phyloP scores from a whole-genome alignment of 2,797 vertebrate species.

The Euthynnus affinis region DNA sequence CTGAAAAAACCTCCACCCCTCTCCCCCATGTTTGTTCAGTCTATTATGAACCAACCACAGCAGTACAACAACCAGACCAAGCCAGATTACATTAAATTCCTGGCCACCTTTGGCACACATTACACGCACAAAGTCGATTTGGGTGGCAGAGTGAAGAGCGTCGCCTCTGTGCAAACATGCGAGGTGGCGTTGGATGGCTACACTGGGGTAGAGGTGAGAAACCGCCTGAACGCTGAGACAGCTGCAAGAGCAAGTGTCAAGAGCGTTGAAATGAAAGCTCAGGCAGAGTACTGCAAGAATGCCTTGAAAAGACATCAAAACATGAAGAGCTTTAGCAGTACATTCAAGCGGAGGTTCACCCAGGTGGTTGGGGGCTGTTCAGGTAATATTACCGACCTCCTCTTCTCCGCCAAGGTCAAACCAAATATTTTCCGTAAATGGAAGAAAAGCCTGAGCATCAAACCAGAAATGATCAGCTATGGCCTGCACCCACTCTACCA shows the following conservation, averaged over 20 bases:
- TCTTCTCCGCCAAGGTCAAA: too few relatives aligned
- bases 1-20: neutral
- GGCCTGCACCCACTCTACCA: too few relatives aligned
- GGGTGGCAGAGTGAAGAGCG: neutral
- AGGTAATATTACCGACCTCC: too few relatives aligned
- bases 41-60: slow-evolving; percentile 1
- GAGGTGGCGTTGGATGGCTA: neutral
- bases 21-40: neutral
- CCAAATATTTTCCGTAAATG: too few relatives aligned
- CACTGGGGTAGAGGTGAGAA: neutral
- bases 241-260: neutral
- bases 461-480: too few relatives aligned
- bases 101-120: neutral
- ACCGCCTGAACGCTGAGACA: neutral
- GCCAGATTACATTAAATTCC: slow-evolving; percentile 17
- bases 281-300: too few relatives aligned
- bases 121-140: neutral
- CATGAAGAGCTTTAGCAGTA: too few relatives aligned
- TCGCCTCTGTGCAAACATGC: slow-evolving; percentile 1
- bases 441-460: too few relatives aligned
- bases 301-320: too few relatives aligned
- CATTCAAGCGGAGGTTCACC: too few relatives aligned
- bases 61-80: slow-evolving; percentile 7
- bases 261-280: neutral
- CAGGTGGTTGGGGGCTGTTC: too few relatives aligned